Evolutionary conservation across 2,113 vertebrate species (phyloP), one percentile per base, ranked within the genome.

Genomic region (Lathamus discolor): DNA sequence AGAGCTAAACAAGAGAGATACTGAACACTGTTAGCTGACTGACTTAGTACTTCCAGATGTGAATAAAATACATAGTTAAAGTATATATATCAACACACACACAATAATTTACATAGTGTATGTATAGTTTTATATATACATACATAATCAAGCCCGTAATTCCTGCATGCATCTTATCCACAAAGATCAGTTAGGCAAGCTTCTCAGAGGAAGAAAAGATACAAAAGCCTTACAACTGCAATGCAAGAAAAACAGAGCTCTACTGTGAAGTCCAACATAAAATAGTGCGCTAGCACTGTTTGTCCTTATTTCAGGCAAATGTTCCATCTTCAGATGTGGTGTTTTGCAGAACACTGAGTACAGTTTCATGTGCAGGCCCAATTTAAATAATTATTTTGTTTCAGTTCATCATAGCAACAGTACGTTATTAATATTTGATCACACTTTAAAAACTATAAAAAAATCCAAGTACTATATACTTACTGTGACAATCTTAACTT

Each of bases 401-500:
- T 90, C 43, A 70, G 63, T 27, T 78, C 59, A 78, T n/a, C 33
- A 46, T 1, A 75, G 73, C 39, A 90, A 28, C 10, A 77, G 20
- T 44, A 5, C 64, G 25, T 28, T 76, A 80, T 9, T 77, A 63
- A 70, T 59, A 83, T 27, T 49, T 54, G 15, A 81, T 20, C 24
- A 37, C 9, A 64, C 23, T 24, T 77, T 5, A 2, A 13, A 49
- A 73, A 48, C 29, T 2, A 63, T 8, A 25, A 59, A 35, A 19
- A 35, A 49, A 67, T 66, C 7, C 29, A 90, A 81, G 37, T 57
- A 55, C 46, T 39, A 11, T 49, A 79, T 96, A 99, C 99, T 99
- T 97, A 99, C 99, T 99, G 99, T 68, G 99, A 99, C 87, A 99
- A 98, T 83, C 99, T 98, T 78, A 99, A 97, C 91, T 99, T 99